These are phyloP conservation scores for Takifugu flavidus DNA, from an alignment of 2,113 vertebrate species.

Conservation along the genomic window DNA sequence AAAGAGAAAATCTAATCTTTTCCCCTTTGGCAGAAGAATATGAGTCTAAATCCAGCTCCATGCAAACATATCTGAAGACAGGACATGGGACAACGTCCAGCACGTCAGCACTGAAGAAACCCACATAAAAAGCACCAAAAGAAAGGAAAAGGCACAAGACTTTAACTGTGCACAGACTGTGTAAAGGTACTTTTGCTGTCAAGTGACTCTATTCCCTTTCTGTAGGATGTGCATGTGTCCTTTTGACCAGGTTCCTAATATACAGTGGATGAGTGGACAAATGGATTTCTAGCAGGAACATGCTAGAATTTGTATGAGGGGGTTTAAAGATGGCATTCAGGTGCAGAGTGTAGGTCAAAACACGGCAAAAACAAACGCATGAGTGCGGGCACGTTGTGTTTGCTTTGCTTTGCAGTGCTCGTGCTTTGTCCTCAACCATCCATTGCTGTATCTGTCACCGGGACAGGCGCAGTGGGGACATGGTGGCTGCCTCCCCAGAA, in stretches of 20 bases:
- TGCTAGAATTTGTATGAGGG: background rate
- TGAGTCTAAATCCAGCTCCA: too few relatives aligned
- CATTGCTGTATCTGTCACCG: slow-evolving; percentile 24
- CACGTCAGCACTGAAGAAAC: too few relatives aligned
- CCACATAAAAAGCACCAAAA: too few relatives aligned
- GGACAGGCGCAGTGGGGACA: background rate
- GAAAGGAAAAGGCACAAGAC: too few relatives aligned
- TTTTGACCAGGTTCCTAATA: background rate
- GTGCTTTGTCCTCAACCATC: slow-evolving; percentile 43
- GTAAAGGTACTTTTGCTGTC: too few relatives aligned
- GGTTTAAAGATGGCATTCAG: background rate
- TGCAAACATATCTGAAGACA: too few relatives aligned
- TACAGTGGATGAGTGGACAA: background rate
- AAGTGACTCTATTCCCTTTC: background rate
- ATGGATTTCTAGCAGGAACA: background rate
- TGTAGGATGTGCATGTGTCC: background rate
- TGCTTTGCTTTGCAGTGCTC: background rate
- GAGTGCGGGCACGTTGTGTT: slow-evolving; percentile 4
- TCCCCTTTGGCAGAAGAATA: too few relatives aligned
- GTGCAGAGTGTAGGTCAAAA: background rate
- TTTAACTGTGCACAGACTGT: too few relatives aligned
- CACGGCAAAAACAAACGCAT: slow-evolving; percentile 12
- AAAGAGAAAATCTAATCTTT: too few relatives aligned
- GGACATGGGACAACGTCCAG: too few relatives aligned
- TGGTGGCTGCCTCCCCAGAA: slow-evolving; percentile 13